Evolutionary conservation across 2,113 vertebrate genomes (phyloP).

Genomic region (Oxyruncus cristatus): DNA sequence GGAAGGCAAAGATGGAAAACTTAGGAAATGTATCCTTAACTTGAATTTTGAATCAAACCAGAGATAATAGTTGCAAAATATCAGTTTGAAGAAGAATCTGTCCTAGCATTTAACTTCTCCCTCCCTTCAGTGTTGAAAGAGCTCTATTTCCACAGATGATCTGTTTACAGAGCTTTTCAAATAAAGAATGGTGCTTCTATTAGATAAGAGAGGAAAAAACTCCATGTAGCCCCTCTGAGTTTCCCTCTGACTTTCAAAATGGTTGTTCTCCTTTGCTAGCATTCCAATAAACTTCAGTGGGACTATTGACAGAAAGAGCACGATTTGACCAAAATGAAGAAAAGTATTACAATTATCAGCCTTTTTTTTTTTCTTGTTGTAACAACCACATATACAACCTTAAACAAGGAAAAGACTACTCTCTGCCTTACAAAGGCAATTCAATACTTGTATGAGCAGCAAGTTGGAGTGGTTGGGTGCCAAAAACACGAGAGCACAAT

Average conservation of each 20-base stretch:
- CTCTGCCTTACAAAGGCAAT: conserved; percentile 19
- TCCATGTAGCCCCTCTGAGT: neutral
- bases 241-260: neutral
- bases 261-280: neutral
- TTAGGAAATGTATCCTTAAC: neutral
- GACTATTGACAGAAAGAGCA: neutral
- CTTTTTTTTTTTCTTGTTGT: neutral
- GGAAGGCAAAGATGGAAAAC: neutral
- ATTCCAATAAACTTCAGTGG: neutral
- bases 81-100: neutral
- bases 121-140: neutral
- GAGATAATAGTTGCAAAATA: neutral
- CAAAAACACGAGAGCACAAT: conserved; percentile 15
- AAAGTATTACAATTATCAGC: neutral
- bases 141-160: neutral
- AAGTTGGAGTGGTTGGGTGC: neutral
- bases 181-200: neutral
- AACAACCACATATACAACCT: neutral
- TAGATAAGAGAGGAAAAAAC: neutral
- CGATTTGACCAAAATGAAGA: neutral
- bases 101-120: neutral
- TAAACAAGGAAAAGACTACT: neutral
- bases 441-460: conserved; percentile 1
- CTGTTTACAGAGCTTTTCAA: neutral
- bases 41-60: neutral